phyloP scores from a whole-genome alignment of 2,888 invertebrate species.

The Pseudococcus longispinus region DNA sequence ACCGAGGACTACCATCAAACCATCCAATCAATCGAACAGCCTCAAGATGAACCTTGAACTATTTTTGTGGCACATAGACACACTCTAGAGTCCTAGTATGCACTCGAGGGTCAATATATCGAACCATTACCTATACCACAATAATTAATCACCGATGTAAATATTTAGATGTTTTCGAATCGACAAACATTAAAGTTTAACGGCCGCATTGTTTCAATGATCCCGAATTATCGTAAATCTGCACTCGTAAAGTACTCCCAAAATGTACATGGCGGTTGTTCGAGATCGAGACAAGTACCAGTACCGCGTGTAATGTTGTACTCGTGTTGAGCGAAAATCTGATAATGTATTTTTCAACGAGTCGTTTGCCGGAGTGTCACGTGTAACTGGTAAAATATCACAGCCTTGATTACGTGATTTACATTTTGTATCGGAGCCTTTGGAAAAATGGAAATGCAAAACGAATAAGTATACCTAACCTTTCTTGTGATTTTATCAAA shows the following conservation, averaged over 20 bases:
- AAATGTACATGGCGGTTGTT: slow-evolving; percentile 2
- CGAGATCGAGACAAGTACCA: background rate
- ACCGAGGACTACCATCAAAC: background rate
- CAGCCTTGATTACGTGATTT: background rate
- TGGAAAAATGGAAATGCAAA: background rate
- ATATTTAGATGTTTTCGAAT: background rate
- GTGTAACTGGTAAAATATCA: background rate
- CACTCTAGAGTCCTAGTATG: background rate
- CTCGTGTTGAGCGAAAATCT: background rate
- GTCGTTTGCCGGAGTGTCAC: background rate
- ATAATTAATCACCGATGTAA: background rate
- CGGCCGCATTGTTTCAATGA: background rate
- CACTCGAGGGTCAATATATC: background rate
- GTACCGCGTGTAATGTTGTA: background rate
- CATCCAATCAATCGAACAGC: background rate
- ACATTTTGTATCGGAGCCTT: background rate
- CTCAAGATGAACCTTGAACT: slow-evolving; percentile 7
- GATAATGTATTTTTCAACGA: background rate
- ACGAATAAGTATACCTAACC: background rate
- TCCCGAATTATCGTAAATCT: slow-evolving; percentile 19
- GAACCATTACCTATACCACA: background rate
- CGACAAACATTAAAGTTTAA: slow-evolving; percentile 15
- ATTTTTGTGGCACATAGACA: background rate
- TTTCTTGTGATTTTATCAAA: background rate
- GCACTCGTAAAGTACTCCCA: slow-evolving; percentile 2